Conservation (phyloP, 2,888 invertebrate genomes). For the Laothoe populi region DNA sequence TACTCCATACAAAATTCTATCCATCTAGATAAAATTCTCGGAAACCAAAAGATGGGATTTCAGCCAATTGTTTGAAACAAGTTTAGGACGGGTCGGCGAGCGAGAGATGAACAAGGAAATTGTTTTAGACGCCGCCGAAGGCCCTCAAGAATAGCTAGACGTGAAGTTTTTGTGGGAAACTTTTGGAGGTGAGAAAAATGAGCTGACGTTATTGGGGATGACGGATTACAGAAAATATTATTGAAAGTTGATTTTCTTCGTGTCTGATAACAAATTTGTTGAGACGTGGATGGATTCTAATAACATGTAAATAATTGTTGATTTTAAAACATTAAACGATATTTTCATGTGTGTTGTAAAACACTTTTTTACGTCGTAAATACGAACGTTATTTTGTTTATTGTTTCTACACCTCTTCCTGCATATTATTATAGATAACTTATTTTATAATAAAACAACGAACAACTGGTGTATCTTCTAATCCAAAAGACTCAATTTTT, state of each 20-base stretch:
- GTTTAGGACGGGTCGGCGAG: constrained; percentile 29
- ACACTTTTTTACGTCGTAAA: no score
- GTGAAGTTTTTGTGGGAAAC: constrained; percentile 7
- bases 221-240: background rate
- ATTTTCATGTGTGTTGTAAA: no score
- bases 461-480: no score
- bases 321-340: no score
- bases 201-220: background rate
- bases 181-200: background rate
- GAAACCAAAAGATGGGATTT: constrained; percentile 29
- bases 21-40: constrained; percentile 8
- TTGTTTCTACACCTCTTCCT: no score
- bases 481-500: no score
- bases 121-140: constrained; percentile 38
- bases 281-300: no score
- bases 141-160: constrained; percentile 18
- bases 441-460: no score
- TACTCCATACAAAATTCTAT: background rate
- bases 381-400: no score
- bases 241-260: background rate
- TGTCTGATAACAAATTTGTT: background rate
- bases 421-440: no score
- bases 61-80: constrained; percentile 37
- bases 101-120: constrained; percentile 41
- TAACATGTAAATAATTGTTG: no score